Evolutionary conservation across 2,113 vertebrate species (phyloP).

Genomic region (Microcebus griseorufus): DNA sequence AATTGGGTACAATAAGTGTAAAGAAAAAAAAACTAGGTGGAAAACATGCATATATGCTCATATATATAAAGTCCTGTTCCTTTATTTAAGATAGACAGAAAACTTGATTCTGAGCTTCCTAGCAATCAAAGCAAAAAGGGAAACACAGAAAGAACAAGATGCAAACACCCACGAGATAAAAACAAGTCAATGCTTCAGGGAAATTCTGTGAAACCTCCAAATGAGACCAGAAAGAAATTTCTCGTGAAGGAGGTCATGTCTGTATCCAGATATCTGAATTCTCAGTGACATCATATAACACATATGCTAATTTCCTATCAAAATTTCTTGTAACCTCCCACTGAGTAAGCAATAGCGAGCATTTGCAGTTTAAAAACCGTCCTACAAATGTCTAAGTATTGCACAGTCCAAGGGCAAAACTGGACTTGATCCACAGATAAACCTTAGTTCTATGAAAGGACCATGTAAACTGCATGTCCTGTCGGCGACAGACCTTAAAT

Average conservation of each 20-base stretch:
- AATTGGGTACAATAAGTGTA: background rate
- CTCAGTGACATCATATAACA: background rate
- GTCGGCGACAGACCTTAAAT: background rate
- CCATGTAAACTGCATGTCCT: background rate
- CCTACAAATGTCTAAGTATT: background rate
- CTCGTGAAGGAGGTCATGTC: background rate
- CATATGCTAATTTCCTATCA: background rate
- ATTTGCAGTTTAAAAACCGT: background rate
- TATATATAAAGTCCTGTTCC: background rate
- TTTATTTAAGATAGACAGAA: constrained; percentile 15
- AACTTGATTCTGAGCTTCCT: constrained; percentile 42
- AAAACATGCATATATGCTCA: background rate
- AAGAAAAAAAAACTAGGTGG: background rate
- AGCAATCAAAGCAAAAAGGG: constrained; percentile 35
- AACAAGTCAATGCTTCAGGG: background rate
- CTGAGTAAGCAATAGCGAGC: background rate
- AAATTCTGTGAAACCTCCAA: background rate
- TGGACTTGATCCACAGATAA: background rate
- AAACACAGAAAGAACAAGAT: background rate
- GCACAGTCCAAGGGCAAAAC: background rate
- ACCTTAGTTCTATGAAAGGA: background rate
- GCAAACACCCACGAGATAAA: background rate
- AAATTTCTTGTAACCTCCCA: background rate
- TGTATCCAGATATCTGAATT: background rate
- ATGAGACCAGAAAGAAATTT: background rate